A percentile compares a stretch with the other conserved stretches of the same genome.
Conservation (phyloP, 1,140 invertebrate species). For the Aphelenchoides avenae region DNA sequence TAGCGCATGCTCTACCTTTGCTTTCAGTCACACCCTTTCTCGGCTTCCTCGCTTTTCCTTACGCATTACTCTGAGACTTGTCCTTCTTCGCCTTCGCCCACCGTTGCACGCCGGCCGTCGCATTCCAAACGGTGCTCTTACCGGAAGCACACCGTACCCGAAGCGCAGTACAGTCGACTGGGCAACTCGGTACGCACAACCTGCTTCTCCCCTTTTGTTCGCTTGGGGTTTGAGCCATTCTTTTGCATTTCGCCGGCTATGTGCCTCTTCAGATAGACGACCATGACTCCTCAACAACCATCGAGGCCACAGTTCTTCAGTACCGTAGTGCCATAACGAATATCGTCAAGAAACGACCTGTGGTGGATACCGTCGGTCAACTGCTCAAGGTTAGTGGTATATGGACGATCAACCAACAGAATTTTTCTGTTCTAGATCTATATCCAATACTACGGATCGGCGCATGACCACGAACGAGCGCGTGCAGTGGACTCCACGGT, state of each 20-base stretch:
- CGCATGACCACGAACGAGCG: conserved; percentile 49
- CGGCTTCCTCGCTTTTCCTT: conserved; percentile 6
- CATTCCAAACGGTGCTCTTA: not conserved
- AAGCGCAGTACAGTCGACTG: too few relatives aligned
- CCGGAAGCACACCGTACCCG: too few relatives aligned
- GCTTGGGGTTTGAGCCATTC: not conserved
- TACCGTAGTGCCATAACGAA: conserved; percentile 48
- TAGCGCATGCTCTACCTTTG: not conserved
- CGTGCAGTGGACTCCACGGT: conserved; percentile 54
- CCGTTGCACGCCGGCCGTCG: not conserved
- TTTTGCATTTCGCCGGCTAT: conserved; percentile 13
- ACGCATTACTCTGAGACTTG: conserved; percentile 11
- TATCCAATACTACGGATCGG: conserved; percentile 43
- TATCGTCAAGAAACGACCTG: conserved; percentile 46
- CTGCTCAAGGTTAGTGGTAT: conserved; percentile 48
- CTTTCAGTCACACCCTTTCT: conserved; percentile 6
- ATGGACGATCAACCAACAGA: too few relatives aligned
- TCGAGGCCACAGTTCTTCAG: conserved; percentile 55
- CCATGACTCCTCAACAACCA: conserved; percentile 55
- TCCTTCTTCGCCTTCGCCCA: not conserved
- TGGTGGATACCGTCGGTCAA: conserved; percentile 44
- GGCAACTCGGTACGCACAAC: not conserved
- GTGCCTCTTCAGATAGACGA: conserved; percentile 50
- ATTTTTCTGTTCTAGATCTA: conserved; percentile 44
- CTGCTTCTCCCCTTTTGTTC: conserved; percentile 8